Base-by-base conservation (phyloP, 2,888 invertebrate genomes). In the Drosophila affinis region DNA sequence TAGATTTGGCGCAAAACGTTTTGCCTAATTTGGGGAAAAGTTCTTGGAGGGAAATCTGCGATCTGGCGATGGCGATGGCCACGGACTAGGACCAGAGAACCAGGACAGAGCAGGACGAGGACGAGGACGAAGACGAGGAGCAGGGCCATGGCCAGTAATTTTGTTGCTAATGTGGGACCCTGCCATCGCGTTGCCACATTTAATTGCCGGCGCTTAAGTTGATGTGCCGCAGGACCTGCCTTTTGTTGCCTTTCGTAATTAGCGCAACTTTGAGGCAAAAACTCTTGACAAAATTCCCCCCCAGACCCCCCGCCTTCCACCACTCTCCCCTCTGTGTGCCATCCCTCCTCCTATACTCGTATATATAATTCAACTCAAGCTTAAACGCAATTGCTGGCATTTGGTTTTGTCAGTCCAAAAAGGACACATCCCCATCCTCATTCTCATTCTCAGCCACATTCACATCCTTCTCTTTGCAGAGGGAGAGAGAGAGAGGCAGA, bases 1-100 rank as follows among this genome's bases (percentile, higher is more conserved):
- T 81, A 79, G 79, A 82, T 85, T 81, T 86, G 82, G 82, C 82
- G 75, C 75, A 87, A 85, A 86, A 79, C 86, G 84, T 87, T 84
- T 84, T 84, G 84, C 86, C 86, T 84, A 86, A 84, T 84, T 84
- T 86, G 84, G 39, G n/a, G 82, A 81, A 82, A 85, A 84, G 77
- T 85, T 85, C 58, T 34, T 21, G 29, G 9, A 18, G 62, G 44
- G 55, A 69, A 69, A 69, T 69, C 64, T 24, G 63, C 63, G 71
- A 72, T 65, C 71, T 64, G 24, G 24, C 24, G 24, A 24, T 24
- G 24, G 47, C 62, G 67, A 44, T 57, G 57, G n/a, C 39, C 39
- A 39, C 2, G 39, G 14, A 39, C 39, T 12, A 14, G 7, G 39
- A 39, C 39, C 2, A 34, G 55, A 12, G 39, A 1, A 39, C 14